phyloP scores from a whole-genome alignment of 2,797 vertebrate species.

The Petrocephalus sullivani region DNA sequence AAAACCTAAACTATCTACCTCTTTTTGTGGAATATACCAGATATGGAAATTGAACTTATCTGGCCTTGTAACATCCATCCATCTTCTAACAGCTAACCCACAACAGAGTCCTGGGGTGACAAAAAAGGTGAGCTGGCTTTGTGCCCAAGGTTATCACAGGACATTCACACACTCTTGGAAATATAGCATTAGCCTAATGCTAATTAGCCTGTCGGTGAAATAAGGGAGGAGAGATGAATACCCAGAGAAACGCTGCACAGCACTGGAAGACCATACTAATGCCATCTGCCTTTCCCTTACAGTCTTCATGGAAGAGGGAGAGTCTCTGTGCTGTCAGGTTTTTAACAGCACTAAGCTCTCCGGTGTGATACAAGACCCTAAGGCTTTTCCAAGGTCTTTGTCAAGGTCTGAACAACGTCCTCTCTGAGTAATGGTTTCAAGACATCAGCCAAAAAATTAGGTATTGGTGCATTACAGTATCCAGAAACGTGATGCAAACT shows the following conservation, averaged over 20 bases:
- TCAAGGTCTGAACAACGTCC: not conserved
- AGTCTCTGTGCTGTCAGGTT: not conserved
- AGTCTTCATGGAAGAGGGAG: not conserved
- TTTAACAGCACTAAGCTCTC: not conserved
- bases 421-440: not conserved
- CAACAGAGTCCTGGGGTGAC: not conserved
- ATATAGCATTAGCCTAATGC: not conserved
- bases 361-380: not conserved
- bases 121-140: not conserved
- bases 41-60: not conserved
- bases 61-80: not conserved
- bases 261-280: not conserved
- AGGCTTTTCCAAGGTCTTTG: not conserved
- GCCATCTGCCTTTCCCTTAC: not conserved
- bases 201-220: not conserved
- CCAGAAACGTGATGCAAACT: not conserved
- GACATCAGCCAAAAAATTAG: not conserved
- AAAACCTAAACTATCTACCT: not conserved
- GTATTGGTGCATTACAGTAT: not conserved
- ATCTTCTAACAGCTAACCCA: not conserved
- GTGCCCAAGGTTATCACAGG: not conserved
- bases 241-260: not conserved
- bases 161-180: not conserved
- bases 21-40: not conserved
- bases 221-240: not conserved